Evolutionary conservation across 2,888 invertebrate genomes (phyloP).

Genomic region (Cryptus armator): DNA sequence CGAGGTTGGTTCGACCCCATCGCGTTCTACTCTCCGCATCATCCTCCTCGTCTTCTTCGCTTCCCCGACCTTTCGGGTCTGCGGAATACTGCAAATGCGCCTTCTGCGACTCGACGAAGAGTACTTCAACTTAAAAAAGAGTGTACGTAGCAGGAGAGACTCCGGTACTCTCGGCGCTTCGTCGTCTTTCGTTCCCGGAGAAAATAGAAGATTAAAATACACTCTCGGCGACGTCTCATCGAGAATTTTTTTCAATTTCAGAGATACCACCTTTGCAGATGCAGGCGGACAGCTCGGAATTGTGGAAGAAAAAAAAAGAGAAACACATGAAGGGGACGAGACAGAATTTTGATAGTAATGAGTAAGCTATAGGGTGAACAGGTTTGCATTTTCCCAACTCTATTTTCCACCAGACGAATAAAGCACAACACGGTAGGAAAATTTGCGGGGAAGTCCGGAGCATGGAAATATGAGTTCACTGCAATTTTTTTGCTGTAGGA

Average conservation of each 20-base stretch:
- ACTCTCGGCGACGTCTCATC: conserved; percentile 11
- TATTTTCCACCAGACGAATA: too few relatives aligned
- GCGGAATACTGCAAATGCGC: conserved; percentile 30
- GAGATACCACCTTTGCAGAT: neutral
- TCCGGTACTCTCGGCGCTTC: conserved; percentile 2
- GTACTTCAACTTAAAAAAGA: conserved; percentile 39
- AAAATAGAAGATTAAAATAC: conserved; percentile 56
- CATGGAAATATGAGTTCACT: too few relatives aligned
- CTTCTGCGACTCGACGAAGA: conserved; percentile 19
- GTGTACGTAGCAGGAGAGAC: neutral
- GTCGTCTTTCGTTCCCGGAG: conserved; percentile 29
- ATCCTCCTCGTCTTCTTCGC: conserved; percentile 9
- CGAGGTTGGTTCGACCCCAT: conserved; percentile 23
- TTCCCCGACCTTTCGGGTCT: conserved; percentile 12
- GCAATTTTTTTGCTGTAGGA: neutral
- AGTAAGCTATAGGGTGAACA: too few relatives aligned
- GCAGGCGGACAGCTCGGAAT: neutral
- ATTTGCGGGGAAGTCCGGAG: too few relatives aligned
- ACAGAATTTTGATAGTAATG: neutral
- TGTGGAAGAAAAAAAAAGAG: neutral
- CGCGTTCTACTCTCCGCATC: conserved; percentile 11
- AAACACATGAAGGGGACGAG: neutral
- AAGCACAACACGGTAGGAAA: too few relatives aligned
- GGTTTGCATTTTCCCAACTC: too few relatives aligned
- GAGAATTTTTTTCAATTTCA: conserved; percentile 3